phyloP scores from a whole-genome alignment of 2,797 vertebrate species.

The Ammospiza maritima region DNA sequence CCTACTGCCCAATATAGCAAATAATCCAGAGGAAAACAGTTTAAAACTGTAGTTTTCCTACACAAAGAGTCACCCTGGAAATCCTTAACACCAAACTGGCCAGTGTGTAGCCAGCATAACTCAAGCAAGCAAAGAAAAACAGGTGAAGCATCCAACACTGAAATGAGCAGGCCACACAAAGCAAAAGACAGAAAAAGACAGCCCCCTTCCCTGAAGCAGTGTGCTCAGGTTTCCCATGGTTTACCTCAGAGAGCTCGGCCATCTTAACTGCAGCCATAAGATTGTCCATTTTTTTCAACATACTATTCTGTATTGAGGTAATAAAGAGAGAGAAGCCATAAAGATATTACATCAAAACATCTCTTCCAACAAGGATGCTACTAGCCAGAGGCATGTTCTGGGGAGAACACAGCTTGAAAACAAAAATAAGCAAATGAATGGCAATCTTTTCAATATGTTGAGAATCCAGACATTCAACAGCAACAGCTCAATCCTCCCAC shows the following conservation, averaged over 20 bases:
- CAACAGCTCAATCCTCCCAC: background rate
- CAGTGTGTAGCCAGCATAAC: background rate
- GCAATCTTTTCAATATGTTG: background rate
- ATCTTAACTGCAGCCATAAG: constrained; percentile 27
- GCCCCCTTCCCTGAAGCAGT: background rate
- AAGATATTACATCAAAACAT: background rate
- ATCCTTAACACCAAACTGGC: background rate
- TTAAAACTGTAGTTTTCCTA: background rate
- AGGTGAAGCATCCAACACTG: background rate
- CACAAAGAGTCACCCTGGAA: background rate
- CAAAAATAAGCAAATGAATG: background rate
- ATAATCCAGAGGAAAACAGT: background rate
- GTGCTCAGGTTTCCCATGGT: background rate
- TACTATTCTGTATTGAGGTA: constrained; percentile 3
- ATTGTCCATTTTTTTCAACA: constrained; percentile 50
- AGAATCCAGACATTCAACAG: background rate
- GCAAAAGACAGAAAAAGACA: background rate
- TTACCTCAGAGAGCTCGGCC: constrained; percentile 57
- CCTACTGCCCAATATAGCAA: background rate
- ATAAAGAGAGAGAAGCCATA: constrained; percentile 11
- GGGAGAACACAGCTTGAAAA: background rate
- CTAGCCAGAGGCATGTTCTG: background rate
- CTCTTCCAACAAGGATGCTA: background rate
- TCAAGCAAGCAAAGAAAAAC: background rate
- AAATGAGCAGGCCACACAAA: background rate